phyloP scores from a whole-genome alignment of 2,797 vertebrate genomes.

The Micrastur ruficollis region DNA sequence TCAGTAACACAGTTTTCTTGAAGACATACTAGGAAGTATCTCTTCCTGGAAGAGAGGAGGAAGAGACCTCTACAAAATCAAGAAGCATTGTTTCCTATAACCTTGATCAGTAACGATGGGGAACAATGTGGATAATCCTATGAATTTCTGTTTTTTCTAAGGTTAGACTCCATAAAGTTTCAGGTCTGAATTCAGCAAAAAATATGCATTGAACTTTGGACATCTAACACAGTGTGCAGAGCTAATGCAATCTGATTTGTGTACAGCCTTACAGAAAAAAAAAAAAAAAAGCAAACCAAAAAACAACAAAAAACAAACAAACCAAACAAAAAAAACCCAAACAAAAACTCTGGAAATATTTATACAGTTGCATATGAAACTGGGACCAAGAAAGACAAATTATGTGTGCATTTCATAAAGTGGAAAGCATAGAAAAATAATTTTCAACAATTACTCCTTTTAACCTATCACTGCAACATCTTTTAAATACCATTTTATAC shows the following conservation, averaged over 20 bases:
- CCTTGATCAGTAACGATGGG: neutral
- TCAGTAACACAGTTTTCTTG: neutral
- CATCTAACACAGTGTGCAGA: neutral
- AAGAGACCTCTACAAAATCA: neutral
- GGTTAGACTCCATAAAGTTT: neutral
- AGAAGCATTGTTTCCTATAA: neutral
- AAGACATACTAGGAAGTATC: neutral
- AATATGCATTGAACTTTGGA: neutral
- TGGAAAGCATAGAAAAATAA: neutral
- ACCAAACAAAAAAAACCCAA: neutral
- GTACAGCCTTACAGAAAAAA: neutral
- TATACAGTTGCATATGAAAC: neutral
- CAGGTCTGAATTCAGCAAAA: neutral
- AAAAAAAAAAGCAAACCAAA: too few relatives aligned
- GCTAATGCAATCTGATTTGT: neutral
- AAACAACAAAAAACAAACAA: neutral
- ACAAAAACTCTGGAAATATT: neutral
- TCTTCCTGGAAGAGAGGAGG: neutral
- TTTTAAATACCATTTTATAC: neutral
- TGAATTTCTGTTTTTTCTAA: neutral
- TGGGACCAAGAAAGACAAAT: neutral
- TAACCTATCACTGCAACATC: neutral
- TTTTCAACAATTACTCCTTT: neutral
- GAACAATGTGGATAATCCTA: neutral
- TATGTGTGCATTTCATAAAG: neutral